These are phyloP conservation scores for Sipunculus nudus DNA, from an alignment of 2,888 invertebrate species.

Conservation along the genomic window DNA sequence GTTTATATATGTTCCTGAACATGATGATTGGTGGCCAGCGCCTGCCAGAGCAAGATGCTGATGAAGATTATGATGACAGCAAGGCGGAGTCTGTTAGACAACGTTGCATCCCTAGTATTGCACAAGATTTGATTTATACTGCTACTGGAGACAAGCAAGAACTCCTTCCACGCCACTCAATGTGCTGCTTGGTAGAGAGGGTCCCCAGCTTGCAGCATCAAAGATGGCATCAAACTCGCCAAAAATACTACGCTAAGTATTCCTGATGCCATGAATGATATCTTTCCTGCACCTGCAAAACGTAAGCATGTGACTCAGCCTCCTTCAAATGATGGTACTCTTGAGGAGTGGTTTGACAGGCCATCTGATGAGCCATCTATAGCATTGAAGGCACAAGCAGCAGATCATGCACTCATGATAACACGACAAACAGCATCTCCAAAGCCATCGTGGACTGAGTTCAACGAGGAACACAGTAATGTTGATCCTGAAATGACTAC, in stretches of 20 bases:
- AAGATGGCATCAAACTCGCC: constrained; percentile 10
- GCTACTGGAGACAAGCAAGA: too few relatives aligned
- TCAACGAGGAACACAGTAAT: too few relatives aligned
- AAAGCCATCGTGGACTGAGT: too few relatives aligned
- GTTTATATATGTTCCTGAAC: constrained; percentile 19
- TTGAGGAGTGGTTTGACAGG: too few relatives aligned
- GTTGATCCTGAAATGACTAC: background rate
- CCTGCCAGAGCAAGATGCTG: background rate
- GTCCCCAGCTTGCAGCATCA: background rate
- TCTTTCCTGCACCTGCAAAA: too few relatives aligned
- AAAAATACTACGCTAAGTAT: constrained; percentile 3
- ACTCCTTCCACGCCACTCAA: background rate
- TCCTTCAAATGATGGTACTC: too few relatives aligned
- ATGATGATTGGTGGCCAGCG: constrained; percentile 7
- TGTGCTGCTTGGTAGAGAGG: background rate
- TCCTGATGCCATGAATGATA: background rate
- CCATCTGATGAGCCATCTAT: too few relatives aligned
- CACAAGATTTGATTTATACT: too few relatives aligned
- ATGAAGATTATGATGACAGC: background rate
- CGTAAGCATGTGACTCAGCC: too few relatives aligned
- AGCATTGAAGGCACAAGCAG: background rate
- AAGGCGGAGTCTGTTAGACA: background rate
- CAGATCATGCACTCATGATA: background rate
- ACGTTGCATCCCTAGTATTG: background rate
- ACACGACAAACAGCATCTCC: too few relatives aligned